Conservation (phyloP, 2,797 vertebrate genomes). For the Valencia hispanica region DNA sequence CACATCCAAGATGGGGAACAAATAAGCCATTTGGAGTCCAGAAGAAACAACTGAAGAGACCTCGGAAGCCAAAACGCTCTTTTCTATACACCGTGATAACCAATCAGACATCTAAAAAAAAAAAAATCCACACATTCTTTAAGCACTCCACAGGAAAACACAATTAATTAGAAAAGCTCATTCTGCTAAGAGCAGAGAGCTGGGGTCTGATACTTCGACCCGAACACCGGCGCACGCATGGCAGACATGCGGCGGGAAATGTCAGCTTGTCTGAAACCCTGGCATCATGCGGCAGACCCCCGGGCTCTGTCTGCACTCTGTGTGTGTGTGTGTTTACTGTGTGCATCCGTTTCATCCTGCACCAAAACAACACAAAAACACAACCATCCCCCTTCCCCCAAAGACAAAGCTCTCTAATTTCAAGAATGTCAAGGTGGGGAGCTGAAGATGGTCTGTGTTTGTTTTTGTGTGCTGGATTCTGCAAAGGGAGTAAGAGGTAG, state of each 20-base stretch:
- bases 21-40: conserved; percentile 50
- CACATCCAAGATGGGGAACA: conserved; percentile 21
- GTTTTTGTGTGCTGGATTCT: conserved; percentile 16
- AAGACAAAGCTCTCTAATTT: conserved; percentile 25
- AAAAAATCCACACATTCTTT: conserved; percentile 23
- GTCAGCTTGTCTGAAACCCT: conserved; percentile 71
- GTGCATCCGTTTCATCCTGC: conserved; percentile 27
- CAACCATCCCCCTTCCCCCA: conserved; percentile 3
- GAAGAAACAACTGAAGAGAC: conserved; percentile 18
- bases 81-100: conserved; percentile 13
- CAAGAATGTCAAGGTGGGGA: conserved; percentile 39
- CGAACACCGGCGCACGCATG: conserved; percentile 33
- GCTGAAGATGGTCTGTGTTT: conserved; percentile 16
- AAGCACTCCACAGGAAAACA: conserved; percentile 50
- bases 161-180: conserved; percentile 65
- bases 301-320: conserved; percentile 40
- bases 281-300: conserved; percentile 59
- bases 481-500: conserved; percentile 23
- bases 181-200: conserved; percentile 25
- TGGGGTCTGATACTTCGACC: conserved; percentile 5
- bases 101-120: conserved; percentile 47
- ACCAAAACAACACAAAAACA: conserved; percentile 41
- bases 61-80: conserved; percentile 20
- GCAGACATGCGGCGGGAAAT: conserved; percentile 60
- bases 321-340: conserved; percentile 24